phyloP scores from a whole-genome alignment of 1,140 invertebrate species.

The Lordiphosa clarofinis region DNA sequence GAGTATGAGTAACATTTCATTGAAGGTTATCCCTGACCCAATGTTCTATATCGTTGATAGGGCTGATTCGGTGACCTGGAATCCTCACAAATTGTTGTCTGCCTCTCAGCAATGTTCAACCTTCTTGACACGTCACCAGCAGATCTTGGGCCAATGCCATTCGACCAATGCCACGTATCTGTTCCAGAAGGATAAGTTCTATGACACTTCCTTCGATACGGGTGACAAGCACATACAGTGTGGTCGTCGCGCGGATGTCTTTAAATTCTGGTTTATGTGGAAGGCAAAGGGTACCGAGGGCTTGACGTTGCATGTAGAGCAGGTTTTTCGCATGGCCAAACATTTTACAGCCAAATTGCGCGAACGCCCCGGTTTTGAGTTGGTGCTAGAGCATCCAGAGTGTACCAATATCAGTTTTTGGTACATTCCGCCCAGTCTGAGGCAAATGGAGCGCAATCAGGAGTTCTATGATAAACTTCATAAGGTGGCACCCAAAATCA shows the following conservation, averaged over 20 bases:
- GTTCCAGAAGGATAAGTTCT: conserved; percentile 98
- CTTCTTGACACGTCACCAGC: conserved; percentile 87
- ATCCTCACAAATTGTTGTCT: conserved; percentile 99
- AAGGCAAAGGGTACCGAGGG: conserved; percentile 94
- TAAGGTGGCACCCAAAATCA: conserved; percentile 93
- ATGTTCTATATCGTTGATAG: conserved; percentile 81
- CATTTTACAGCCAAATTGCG: conserved; percentile 87
- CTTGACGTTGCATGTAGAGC: conserved; percentile 89
- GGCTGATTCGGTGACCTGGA: conserved; percentile 99
- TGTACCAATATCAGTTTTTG: conserved; percentile 98
- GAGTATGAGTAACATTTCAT: too few relatives aligned
- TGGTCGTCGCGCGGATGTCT: conserved; percentile 94
- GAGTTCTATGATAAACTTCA: conserved; percentile 87
- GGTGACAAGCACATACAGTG: conserved; percentile 95
- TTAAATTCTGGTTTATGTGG: conserved; percentile 99
- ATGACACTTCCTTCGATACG: conserved; percentile 93
- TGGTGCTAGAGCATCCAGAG: conserved; percentile 90
- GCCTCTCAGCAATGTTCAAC: conserved; percentile 98
- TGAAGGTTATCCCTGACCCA: too few relatives aligned
- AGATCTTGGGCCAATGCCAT: conserved; percentile 84
- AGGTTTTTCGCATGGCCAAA: conserved; percentile 86
- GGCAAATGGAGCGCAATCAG: conserved; percentile 81
- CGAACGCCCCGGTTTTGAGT: conserved; percentile 85
- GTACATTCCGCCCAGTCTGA: conserved; percentile 92
- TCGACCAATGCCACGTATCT: conserved; percentile 91